Evolutionary conservation across 2,113 vertebrate species (phyloP).

Genomic region (Haplotaxodon microlepis): DNA sequence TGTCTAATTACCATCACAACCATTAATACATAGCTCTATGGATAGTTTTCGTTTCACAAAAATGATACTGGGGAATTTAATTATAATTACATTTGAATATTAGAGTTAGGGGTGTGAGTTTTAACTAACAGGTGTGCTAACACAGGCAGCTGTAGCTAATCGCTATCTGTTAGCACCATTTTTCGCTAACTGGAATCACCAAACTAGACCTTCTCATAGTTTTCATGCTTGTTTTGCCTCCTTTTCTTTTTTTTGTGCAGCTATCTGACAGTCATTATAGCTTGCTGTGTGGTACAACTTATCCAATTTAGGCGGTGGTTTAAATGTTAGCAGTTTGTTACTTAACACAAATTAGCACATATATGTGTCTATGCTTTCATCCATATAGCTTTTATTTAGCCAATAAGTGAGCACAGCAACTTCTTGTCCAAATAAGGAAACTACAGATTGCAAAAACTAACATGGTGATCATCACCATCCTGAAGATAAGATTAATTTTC

Average conservation of each 20-base stretch:
- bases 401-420: not conserved
- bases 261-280: fast-evolving
- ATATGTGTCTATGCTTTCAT: fast-evolving
- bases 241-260: fast-evolving
- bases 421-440: not conserved
- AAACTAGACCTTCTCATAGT: not conserved
- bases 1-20: fast-evolving
- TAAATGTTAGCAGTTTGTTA: not conserved
- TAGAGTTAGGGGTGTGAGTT: not conserved
- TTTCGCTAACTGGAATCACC: not conserved
- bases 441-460: not conserved
- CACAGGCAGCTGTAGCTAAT: not conserved
- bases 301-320: not conserved
- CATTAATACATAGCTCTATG: fast-evolving
- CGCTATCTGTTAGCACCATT: not conserved
- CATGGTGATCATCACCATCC: not conserved
- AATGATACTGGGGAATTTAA: not conserved
- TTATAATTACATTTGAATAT: not conserved
- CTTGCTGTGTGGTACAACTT: not conserved
- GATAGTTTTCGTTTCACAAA: not conserved
- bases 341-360: not conserved
- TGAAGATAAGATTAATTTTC: not conserved
- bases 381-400: not conserved
- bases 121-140: not conserved
- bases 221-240: not conserved